These are phyloP conservation scores for Brevimyrus niger DNA, from an alignment of 2,113 vertebrate species.

Conservation along the genomic window DNA sequence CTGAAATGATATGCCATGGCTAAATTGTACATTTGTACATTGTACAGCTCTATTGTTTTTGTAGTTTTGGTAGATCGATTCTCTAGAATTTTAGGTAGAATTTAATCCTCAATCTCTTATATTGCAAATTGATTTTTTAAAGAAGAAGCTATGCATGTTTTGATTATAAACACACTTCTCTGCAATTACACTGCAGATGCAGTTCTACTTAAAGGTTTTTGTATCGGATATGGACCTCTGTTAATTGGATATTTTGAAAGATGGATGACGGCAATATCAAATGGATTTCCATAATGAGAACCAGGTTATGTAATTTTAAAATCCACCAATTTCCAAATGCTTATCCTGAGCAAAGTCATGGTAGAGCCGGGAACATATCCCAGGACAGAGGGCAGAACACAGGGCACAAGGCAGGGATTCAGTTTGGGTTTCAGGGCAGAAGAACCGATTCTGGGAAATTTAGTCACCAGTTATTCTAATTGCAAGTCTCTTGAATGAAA, in stretches of 20 bases:
- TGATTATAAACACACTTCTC: not conserved
- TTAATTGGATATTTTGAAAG: constrained; percentile 1
- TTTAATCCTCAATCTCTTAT: not conserved
- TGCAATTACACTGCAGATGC: not conserved
- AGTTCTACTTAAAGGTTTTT: not conserved
- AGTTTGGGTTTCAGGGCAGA: not conserved
- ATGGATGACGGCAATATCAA: not conserved
- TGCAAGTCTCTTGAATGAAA: not conserved
- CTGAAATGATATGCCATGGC: not conserved
- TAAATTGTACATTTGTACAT: not conserved
- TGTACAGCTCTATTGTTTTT: not conserved
- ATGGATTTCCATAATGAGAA: constrained; percentile 14
- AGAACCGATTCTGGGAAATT: not conserved
- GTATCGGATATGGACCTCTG: not conserved
- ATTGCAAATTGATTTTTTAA: not conserved
- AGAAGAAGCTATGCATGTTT: not conserved
- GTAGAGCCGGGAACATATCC: not conserved
- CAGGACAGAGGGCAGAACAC: not conserved
- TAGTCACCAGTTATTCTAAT: not conserved
- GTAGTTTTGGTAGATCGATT: not conserved
- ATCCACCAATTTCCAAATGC: not conserved
- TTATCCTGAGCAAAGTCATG: not conserved
- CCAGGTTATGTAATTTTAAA: not conserved
- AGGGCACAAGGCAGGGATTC: not conserved
- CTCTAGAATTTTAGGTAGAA: not conserved